Evolutionary conservation across 2,797 vertebrate genomes (phyloP), one percentile per base, ranked within the genome.

Genomic region (Cuculus canorus): DNA sequence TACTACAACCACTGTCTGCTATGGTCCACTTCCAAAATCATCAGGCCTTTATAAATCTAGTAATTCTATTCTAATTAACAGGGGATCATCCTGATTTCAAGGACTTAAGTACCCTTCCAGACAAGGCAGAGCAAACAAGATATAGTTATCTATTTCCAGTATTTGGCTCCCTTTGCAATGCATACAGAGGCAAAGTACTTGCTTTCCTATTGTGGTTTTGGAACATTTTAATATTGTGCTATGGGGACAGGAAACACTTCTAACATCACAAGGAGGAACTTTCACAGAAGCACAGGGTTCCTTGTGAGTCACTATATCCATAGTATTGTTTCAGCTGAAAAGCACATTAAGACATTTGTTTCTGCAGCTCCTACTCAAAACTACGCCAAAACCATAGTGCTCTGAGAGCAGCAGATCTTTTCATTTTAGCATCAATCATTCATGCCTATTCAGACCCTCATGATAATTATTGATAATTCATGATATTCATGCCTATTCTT

Each of bases 221-320:
- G 57, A 96, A 88, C 48, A 81, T 81, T 77, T 68, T 60, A 83
- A 71, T 39, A 50, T 30, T 10, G 48, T 56, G 61, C 61, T 88
- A 53, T 48, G 45, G 53, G 41, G 76, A 95, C 45, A 92, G 88
- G 65, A 90, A 92, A 75, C 65, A 88, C 65, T 94, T 92, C 61
- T 86, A 96, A 69, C 82, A 91, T 66, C 68, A 56, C 45, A 71
- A 86, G 53, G 64, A 93, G 57, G 48, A 92, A 88, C 71, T 88
- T 88, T 86, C 60, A 77, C n/a, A 82, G 89, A 71, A 92, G 81
- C 87, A 77, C 71, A 82, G 85, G 56, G 72, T 85, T 93, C 82
- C 84, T 85, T 77, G 82, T 80, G 82, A 93, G 70, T 93, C 94
- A 85, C 64, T 76, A 39, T 33, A 94, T 37, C 43, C 75, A 73